Conservation (phyloP, 2,888 invertebrate genomes). For the Kryphioiulus occultus region DNA sequence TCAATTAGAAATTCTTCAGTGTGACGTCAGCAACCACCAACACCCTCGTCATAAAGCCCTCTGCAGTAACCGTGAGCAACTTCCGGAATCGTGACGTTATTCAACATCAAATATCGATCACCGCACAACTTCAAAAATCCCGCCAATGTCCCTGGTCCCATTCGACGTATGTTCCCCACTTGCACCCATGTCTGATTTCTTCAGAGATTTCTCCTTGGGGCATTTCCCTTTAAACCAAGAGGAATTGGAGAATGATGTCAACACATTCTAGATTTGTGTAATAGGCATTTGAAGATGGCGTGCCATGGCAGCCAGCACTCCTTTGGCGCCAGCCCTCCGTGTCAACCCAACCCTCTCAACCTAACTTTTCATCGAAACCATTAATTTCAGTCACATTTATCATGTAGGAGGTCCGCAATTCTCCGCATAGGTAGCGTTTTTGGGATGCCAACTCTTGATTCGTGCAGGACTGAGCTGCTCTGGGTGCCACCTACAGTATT, state of each 20-base stretch:
- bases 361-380: constrained; percentile 9
- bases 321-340: background rate
- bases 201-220: too few relatives aligned
- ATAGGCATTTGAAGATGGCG: background rate
- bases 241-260: background rate
- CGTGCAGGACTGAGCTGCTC: background rate
- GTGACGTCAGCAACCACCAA: background rate
- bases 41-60: background rate
- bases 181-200: too few relatives aligned
- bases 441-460: background rate
- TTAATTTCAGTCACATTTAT: constrained; percentile 1
- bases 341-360: background rate
- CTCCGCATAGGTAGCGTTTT: constrained; percentile 24
- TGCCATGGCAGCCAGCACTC: constrained; percentile 16
- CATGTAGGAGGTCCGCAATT: constrained; percentile 2
- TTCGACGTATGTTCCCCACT: too few relatives aligned
- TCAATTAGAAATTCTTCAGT: background rate
- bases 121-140: too few relatives aligned
- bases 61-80: background rate
- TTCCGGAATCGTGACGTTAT: background rate
- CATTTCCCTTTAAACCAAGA: background rate
- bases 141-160: too few relatives aligned
- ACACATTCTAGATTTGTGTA: too few relatives aligned
- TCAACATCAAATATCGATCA: too few relatives aligned
- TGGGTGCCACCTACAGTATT: background rate